Evolutionary conservation across 2,888 invertebrate genomes (phyloP), one percentile per base, ranked within the genome.

Genomic region (Diaphora mendica): DNA sequence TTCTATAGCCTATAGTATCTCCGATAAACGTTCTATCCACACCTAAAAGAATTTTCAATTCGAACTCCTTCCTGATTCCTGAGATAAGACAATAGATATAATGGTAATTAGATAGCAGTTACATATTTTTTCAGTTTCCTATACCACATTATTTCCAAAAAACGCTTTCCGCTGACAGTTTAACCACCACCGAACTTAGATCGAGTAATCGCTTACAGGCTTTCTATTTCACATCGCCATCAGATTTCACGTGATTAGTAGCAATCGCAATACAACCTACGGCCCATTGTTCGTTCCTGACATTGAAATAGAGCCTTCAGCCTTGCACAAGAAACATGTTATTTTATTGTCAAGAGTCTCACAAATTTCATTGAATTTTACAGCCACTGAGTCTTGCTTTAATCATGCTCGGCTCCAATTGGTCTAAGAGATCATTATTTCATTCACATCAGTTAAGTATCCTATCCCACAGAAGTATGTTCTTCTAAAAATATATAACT

Each of bases 181-280:
- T 15, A 13, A 72, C 74, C 68, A 20, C 9, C 8, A 15, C 64
- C 39, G 72, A 74, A 66, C 48, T 65, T 26, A 9, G 2, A 70
- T 62, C 42, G 3, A 39, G 3, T 39, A 59, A 67, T 68, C 3
- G 77, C 78, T 73, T 75, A 80, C 79, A 76, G 69, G 78, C 80
- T 81, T 84, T 81, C 79, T 82, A 80, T 77, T 81, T 77, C 85
- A 76, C 83, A 84, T 79, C 70, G 73, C 75, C 64, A 72, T 81
- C 78, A 76, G 74, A 82, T 77, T 79, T 82, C 75, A 77, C 80
- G 79, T 79, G 76, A 83, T 82, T 77, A 81, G 71, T 66, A 70
- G 77, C 68, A 64, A 30, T 62, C 30, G 62, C 17, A 62, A 62
- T 75, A 71, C 70, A 72, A 72, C 69, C 69, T 75, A 66, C 81